Percentiles rank a stretch among this genome's conserved stretches.
phyloP scores from a whole-genome alignment of 2,797 vertebrate species.

The Tragopan temminckii region DNA sequence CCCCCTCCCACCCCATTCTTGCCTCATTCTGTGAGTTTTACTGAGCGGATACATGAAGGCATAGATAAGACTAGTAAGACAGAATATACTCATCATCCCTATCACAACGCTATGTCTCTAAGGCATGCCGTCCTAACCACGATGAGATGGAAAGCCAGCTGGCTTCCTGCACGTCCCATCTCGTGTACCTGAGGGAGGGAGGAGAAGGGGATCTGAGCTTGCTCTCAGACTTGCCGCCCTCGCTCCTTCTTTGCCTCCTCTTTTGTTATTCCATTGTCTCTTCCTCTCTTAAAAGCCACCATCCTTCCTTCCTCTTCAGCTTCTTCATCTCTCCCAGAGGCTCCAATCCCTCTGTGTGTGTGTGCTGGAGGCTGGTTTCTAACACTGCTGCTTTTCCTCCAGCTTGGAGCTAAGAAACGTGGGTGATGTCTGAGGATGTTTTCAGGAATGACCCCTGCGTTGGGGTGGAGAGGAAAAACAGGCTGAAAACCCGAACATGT shows the following conservation, averaged over 20 bases:
- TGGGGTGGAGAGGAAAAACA: not conserved
- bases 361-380: not conserved
- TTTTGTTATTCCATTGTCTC: not conserved
- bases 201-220: not conserved
- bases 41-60: conserved; percentile 19
- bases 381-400: conserved; percentile 1
- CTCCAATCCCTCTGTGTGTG: not conserved
- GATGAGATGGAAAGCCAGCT: not conserved
- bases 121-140: conserved; percentile 6
- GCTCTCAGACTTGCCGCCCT: rapidly evolving
- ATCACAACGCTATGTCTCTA: conserved; percentile 31
- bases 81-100: not conserved
- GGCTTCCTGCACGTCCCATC: not conserved
- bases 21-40: not conserved
- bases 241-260: not conserved
- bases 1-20: not conserved
- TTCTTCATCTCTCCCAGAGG: rapidly evolving
- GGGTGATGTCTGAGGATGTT: not conserved
- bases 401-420: not conserved
- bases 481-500: not conserved
- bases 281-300: not conserved
- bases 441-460: not conserved
- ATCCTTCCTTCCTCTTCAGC: not conserved
- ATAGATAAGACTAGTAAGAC: conserved; percentile 18
- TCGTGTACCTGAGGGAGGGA: not conserved